phyloP scores from a whole-genome alignment of 1,140 invertebrate genomes.

The Dolichoris vasculosae region DNA sequence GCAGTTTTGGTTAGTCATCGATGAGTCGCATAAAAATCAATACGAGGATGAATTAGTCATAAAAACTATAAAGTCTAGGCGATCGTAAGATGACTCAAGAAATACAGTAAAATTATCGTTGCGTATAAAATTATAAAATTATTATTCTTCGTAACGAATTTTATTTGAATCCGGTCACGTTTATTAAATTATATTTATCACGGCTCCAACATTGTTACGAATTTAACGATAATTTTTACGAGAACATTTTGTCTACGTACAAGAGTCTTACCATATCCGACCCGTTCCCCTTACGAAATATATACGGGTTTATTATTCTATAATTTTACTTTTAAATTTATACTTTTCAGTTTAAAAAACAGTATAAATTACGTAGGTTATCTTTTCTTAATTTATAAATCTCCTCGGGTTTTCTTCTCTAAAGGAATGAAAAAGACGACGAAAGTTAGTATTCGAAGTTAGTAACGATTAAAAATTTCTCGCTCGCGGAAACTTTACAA shows the following conservation, averaged over 20 bases:
- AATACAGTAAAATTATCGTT: background rate
- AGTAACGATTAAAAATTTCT: background rate
- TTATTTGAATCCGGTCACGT: background rate
- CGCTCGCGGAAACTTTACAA: background rate
- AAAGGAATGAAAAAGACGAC: constrained; percentile 7
- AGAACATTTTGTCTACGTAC: background rate
- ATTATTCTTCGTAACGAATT: background rate
- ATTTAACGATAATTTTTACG: background rate
- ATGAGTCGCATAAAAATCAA: too few relatives aligned
- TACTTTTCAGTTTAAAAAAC: background rate
- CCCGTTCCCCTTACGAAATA: background rate
- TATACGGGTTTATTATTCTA: background rate
- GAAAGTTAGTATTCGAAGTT: too few relatives aligned
- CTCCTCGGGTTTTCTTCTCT: background rate
- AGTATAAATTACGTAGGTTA: background rate
- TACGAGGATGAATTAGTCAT: background rate
- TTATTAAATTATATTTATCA: constrained; percentile 18
- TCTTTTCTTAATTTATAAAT: background rate
- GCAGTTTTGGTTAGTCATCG: too few relatives aligned
- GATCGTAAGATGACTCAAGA: background rate
- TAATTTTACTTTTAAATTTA: constrained; percentile 8
- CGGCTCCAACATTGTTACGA: background rate
- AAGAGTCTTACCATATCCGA: background rate
- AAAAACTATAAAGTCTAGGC: background rate
- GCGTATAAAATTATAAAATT: background rate